phyloP scores from a whole-genome alignment of 2,113 vertebrate species.

The Vulpes lagopus region DNA sequence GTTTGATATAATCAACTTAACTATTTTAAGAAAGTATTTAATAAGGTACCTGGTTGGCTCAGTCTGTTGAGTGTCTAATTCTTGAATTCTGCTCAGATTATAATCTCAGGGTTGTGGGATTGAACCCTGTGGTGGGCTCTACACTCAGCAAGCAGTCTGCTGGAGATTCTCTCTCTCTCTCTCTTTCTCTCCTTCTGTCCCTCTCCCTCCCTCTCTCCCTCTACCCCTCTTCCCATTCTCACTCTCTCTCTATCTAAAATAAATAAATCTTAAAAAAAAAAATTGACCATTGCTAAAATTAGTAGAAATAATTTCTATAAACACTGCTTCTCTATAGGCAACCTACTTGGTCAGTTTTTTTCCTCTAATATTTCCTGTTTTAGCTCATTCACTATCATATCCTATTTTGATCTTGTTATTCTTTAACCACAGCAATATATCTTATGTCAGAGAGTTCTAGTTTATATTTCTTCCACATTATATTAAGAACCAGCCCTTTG shows the following conservation, averaged over 20 bases:
- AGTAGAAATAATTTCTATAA: not conserved
- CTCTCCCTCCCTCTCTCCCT: not conserved
- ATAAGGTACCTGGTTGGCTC: not conserved
- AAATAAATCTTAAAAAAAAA: not conserved
- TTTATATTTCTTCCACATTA: conserved; percentile 15
- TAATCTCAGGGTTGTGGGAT: not conserved
- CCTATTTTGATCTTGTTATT: conserved; percentile 24
- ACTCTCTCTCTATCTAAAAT: not conserved
- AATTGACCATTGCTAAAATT: conserved; percentile 15
- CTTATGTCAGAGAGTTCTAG: not conserved
- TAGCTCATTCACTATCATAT: not conserved
- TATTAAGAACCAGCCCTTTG: conserved; percentile 32
- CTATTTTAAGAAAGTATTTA: conserved; percentile 20
- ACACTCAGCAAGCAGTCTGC: not conserved
- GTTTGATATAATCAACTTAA: conserved; percentile 29
- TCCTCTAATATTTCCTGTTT: conserved; percentile 4
- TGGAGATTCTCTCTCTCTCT: not conserved
- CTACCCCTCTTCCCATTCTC: not conserved
- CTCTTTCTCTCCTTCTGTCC: not conserved
- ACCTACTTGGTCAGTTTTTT: not conserved
- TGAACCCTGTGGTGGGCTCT: not conserved
- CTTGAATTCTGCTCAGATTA: not conserved
- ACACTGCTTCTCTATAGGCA: not conserved
- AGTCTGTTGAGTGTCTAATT: not conserved
- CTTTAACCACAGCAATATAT: not conserved